A percentile compares a stretch with the other conserved stretches of the same genome.
phyloP scores from a whole-genome alignment of 2,888 invertebrate genomes.

The Desoria tigrina region DNA sequence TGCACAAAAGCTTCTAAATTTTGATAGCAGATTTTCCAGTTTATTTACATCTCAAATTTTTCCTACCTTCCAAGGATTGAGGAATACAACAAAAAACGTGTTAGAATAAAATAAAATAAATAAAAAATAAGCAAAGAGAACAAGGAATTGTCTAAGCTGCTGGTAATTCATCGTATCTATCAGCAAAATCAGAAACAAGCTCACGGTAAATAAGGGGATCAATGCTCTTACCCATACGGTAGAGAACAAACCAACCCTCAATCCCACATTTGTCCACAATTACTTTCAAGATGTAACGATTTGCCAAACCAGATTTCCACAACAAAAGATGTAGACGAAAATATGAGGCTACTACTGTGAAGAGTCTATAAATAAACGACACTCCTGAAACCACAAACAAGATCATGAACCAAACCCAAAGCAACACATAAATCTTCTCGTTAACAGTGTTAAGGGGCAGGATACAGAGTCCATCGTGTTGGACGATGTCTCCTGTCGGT shows the following conservation, averaged over 20 bases:
- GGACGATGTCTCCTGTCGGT: slow-evolving; percentile 65
- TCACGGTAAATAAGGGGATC: slow-evolving; percentile 79
- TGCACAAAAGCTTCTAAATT: too few relatives aligned
- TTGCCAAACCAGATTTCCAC: slow-evolving; percentile 31
- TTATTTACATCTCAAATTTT: too few relatives aligned
- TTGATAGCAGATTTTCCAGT: too few relatives aligned
- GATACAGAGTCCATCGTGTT: slow-evolving; percentile 8
- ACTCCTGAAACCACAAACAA: slow-evolving; percentile 66
- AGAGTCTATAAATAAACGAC: slow-evolving; percentile 73
- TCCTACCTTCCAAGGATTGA: too few relatives aligned
- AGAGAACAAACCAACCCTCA: slow-evolving; percentile 77
- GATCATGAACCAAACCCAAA: slow-evolving; percentile 84
- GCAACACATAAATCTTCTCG: slow-evolving; percentile 82
- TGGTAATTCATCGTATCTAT: too few relatives aligned
- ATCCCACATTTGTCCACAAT: slow-evolving; percentile 23
- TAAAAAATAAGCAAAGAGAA: too few relatives aligned
- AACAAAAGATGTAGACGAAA: slow-evolving; percentile 26
- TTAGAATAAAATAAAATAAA: too few relatives aligned
- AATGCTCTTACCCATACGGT: slow-evolving; percentile 78
- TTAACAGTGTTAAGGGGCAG: slow-evolving; percentile 88
- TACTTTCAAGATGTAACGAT: slow-evolving; percentile 24
- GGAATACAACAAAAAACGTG: too few relatives aligned
- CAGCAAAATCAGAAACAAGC: slow-evolving; percentile 74
- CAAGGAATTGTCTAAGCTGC: too few relatives aligned
- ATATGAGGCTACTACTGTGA: slow-evolving; percentile 27